Conservation (phyloP, 2,797 vertebrate genomes). For the Etheostoma nigrum region DNA sequence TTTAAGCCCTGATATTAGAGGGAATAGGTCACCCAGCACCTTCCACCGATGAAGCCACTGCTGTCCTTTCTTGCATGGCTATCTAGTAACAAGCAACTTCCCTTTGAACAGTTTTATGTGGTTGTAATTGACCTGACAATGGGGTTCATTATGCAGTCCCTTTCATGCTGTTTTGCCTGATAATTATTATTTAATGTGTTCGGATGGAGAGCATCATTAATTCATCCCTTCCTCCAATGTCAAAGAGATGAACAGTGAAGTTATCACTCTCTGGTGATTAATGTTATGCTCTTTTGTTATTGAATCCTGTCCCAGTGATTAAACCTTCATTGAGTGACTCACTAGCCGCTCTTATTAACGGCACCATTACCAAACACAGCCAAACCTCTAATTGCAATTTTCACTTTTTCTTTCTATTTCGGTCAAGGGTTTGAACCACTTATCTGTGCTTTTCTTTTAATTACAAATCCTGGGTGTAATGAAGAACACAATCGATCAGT, state of each 20-base stretch:
- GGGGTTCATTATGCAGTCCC: conserved; percentile 84
- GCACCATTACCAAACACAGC: conserved; percentile 83
- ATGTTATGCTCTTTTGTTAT: conserved; percentile 86
- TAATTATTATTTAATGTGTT: conserved; percentile 87
- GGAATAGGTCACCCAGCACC: conserved; percentile 40
- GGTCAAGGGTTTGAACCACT: conserved; percentile 81
- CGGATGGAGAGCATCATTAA: conserved; percentile 87
- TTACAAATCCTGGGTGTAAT: conserved; percentile 85
- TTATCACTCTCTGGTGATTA: conserved; percentile 85
- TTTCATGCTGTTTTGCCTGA: conserved; percentile 86
- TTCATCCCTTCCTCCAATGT: conserved; percentile 87
- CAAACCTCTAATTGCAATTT: conserved; percentile 84
- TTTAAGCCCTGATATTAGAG: conserved; percentile 45
- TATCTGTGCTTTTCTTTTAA: conserved; percentile 87
- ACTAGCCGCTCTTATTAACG: conserved; percentile 83
- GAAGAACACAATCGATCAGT: conserved; percentile 85
- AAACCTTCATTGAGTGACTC: conserved; percentile 85
- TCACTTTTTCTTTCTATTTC: conserved; percentile 78
- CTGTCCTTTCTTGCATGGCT: conserved; percentile 72
- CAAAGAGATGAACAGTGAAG: conserved; percentile 86
- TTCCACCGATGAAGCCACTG: conserved; percentile 65
- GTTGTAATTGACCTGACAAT: conserved; percentile 85
- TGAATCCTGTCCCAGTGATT: conserved; percentile 87
- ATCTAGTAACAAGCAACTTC: conserved; percentile 76
- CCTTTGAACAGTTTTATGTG: conserved; percentile 82